phyloP scores from a whole-genome alignment of 2,888 invertebrate genomes.

The Eubasilissa splendida region DNA sequence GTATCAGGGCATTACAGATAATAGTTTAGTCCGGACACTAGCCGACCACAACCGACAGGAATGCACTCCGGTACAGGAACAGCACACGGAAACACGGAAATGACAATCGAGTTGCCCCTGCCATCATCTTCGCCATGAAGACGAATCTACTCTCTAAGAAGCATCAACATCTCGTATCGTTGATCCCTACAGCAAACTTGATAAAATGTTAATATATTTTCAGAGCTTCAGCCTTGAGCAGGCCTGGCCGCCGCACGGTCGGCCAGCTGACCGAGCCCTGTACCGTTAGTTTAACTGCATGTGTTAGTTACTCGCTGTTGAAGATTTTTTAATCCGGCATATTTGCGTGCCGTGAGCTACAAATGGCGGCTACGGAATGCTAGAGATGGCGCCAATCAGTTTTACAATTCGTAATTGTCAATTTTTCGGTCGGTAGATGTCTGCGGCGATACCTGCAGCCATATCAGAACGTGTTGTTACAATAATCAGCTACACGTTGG shows the following conservation, averaged over 20 bases:
- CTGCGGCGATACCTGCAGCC: not conserved
- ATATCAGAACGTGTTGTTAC: not conserved
- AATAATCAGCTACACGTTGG: too few relatives aligned
- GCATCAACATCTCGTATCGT: too few relatives aligned
- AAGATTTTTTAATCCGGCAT: slow-evolving; percentile 35
- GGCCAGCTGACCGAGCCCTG: not conserved
- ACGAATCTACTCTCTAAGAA: too few relatives aligned
- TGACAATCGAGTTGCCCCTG: too few relatives aligned
- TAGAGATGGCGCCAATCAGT: slow-evolving; percentile 46
- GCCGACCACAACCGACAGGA: too few relatives aligned
- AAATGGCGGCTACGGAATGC: slow-evolving; percentile 38
- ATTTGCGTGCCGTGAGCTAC: slow-evolving; percentile 42
- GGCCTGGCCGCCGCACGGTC: slow-evolving; percentile 3
- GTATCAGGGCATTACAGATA: too few relatives aligned
- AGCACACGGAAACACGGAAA: too few relatives aligned
- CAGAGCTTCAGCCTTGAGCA: not conserved
- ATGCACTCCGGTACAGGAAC: too few relatives aligned
- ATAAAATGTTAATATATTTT: too few relatives aligned
- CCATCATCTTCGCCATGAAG: too few relatives aligned
- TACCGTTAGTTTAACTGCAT: slow-evolving; percentile 28
- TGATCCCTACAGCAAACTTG: too few relatives aligned
- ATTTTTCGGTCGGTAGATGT: slow-evolving; percentile 27
- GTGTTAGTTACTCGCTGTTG: slow-evolving; percentile 1
- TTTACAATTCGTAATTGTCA: slow-evolving; percentile 52
- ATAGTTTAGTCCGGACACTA: too few relatives aligned